Evolutionary conservation across 2,888 invertebrate genomes (phyloP).

Genomic region (Chorisops tibialis): DNA sequence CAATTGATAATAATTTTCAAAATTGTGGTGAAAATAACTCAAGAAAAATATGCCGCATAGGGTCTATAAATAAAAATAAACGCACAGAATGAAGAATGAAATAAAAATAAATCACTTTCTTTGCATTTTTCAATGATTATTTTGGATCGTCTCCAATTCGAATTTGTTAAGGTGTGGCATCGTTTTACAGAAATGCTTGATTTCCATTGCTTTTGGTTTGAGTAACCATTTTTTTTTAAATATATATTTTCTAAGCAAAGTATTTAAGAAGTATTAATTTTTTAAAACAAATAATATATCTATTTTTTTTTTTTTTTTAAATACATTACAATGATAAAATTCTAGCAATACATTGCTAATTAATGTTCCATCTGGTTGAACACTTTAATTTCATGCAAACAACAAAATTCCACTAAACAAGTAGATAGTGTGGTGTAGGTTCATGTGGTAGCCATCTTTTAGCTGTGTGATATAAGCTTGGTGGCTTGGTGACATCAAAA

Average conservation of each 20-base stretch:
- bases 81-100: neutral
- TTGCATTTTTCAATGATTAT: neutral
- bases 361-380: slow-evolving; percentile 10
- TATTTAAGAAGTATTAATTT: too few species aligned
- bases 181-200: neutral
- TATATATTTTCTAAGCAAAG: too few species aligned
- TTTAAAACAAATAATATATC: too few species aligned
- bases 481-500: neutral
- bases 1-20: too few species aligned
- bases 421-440: neutral
- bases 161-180: slow-evolving; percentile 11
- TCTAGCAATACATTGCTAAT: slow-evolving; percentile 11
- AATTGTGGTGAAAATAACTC: neutral
- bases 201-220: neutral
- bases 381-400: neutral
- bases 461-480: neutral
- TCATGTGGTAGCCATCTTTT: neutral
- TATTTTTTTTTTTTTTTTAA: too few species aligned
- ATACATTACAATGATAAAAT: too few species aligned
- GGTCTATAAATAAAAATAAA: neutral
- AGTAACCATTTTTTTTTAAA: too few species aligned
- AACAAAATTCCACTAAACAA: neutral
- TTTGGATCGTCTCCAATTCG: slow-evolving; percentile 5
- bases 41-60: neutral
- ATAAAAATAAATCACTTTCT: slow-evolving; percentile 21